Percentiles rank a stretch among this genome's conserved stretches.
These are phyloP conservation scores for Drosophila triauraria DNA, from an alignment of 1,140 invertebrate genomes.

Conservation along the genomic window DNA sequence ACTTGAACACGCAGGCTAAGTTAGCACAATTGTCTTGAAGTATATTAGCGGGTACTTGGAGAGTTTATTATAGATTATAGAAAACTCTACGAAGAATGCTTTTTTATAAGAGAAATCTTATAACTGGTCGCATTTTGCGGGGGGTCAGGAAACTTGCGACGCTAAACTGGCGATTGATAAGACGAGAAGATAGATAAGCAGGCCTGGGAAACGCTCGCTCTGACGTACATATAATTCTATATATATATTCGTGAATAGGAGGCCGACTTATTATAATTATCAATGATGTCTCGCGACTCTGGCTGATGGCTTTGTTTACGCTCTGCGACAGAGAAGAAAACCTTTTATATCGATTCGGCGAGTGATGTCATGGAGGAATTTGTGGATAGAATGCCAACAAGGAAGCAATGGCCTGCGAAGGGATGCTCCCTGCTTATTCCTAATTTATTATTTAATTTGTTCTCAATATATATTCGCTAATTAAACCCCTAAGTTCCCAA, in stretches of 20 bases:
- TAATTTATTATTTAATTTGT: no score
- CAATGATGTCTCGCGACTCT: conserved; percentile 15
- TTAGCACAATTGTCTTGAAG: not conserved
- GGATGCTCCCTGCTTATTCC: no score
- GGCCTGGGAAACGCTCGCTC: conserved; percentile 10
- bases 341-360: conserved; percentile 67
- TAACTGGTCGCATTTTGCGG: conserved; percentile 16
- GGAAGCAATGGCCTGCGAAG: not conserved
- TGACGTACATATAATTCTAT: conserved; percentile 8
- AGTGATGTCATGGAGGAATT: conserved; percentile 57
- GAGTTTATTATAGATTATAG: not conserved
- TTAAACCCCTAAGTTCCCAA: no score
- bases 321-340: conserved; percentile 44
- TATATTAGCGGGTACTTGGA: not conserved
- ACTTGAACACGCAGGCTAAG: not conserved
- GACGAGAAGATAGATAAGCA: conserved; percentile 38
- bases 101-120: no score
- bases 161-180: conserved; percentile 20
- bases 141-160: conserved; percentile 39
- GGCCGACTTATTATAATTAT: conserved; percentile 22
- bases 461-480: not conserved
- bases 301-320: conserved; percentile 30
- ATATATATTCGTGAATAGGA: not conserved
- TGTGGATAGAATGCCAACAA: not conserved
- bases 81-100: not conserved